These are phyloP conservation scores for Teleiodes luculella DNA, from an alignment of 2,888 invertebrate genomes.

Conservation along the genomic window DNA sequence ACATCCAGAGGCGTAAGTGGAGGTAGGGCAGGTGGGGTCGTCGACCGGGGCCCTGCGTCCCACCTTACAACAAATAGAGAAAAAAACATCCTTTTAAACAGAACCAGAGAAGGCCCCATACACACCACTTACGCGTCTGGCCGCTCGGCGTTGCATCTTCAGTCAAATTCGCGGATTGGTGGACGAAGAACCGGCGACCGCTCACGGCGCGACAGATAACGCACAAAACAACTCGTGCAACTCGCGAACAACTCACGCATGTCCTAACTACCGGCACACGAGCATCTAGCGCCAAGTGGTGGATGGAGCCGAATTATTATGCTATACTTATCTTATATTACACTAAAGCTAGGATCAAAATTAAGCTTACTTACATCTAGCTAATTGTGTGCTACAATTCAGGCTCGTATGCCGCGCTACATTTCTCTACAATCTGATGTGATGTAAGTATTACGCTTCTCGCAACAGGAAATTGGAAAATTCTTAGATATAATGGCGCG, in stretches of 20 bases:
- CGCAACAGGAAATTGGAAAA: background rate
- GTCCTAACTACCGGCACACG: slow-evolving; percentile 50
- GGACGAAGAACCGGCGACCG: background rate
- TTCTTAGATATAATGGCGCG: slow-evolving; percentile 1
- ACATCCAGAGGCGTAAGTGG: slow-evolving; percentile 80
- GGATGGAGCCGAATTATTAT: slow-evolving; percentile 67
- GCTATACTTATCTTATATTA: slow-evolving; percentile 23
- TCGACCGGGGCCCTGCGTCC: slow-evolving; percentile 76
- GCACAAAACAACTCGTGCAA: background rate
- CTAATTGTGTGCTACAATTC: slow-evolving; percentile 1
- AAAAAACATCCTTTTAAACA: slow-evolving; percentile 67
- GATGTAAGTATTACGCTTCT: background rate
- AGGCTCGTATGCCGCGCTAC: slow-evolving; percentile 14
- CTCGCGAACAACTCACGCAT: slow-evolving; percentile 28
- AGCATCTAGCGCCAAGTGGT: slow-evolving; percentile 73
- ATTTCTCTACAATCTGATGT: background rate
- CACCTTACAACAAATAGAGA: slow-evolving; percentile 77
- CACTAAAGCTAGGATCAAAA: slow-evolving; percentile 8
- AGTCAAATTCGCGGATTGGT: background rate
- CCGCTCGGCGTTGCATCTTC: slow-evolving; percentile 46
- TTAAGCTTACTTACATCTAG: slow-evolving; percentile 6
- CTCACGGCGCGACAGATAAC: background rate
- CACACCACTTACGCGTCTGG: slow-evolving; percentile 76
- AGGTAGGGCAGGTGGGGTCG: slow-evolving; percentile 78
- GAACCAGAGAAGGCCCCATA: slow-evolving; percentile 63